Evolutionary conservation across 2,797 vertebrate genomes (phyloP), one percentile per base, ranked within the genome.

Genomic region (Fistularia tabacaria): DNA sequence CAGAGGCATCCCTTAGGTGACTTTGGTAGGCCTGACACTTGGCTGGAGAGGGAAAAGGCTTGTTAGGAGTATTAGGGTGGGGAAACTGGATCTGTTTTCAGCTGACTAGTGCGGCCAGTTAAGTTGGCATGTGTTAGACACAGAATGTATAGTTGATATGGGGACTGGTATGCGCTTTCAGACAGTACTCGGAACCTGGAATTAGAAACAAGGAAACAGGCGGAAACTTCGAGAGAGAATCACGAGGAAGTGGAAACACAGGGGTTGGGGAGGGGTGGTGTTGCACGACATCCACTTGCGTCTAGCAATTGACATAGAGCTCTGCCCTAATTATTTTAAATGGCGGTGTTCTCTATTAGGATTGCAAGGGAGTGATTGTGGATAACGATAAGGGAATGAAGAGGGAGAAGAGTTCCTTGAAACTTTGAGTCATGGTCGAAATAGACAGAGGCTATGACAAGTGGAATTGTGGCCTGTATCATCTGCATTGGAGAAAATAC

Each of bases 11-110:
- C 67, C 7, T 69, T 69, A 58, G 77, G 85, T 90, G 87, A 90
- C 87, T 85, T 87, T 89, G 87, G 69, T 69, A 37, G 60, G 74
- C 75, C 85, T 88, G 84, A 86, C 87, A 85, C 88, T 82, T 81
- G 79, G 85, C 82, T 76, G 73, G 51, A 37, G 70, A 68, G 77
- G 88, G 82, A 86, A 85, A 82, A 76, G 82, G 80, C 85, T 90
- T 85, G 87, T 90, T 90, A 90, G 88, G 74, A 80, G 82, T 70
- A 87, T 90, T 89, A 89, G 79, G 79, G 68, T 53, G 66, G 45
- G 76, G 90, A 88, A 90, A 91, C 81, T 59, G 68, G 85, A 92
- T 87, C 85, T 53, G 71, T 49, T 76, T 82, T 84, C 84, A 85
- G 87, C 87, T 88, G 88, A 86, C 83, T 77, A 50, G 57, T 44